A percentile compares a stretch with the other conserved stretches of the same genome.
phyloP scores from a whole-genome alignment of 2,797 vertebrate species.

The Harpagifer antarcticus region DNA sequence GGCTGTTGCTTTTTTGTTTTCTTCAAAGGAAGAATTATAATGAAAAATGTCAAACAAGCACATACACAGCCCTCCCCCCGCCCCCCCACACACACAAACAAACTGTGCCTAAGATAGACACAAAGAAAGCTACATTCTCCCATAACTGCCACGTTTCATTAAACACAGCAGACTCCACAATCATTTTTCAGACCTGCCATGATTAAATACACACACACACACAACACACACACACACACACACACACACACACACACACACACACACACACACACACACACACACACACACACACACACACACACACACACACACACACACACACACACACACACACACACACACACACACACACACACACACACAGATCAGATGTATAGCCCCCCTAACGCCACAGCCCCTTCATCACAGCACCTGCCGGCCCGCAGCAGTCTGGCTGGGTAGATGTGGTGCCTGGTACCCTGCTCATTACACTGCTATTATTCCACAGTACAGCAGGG shows the following conservation, averaged over 20 bases:
- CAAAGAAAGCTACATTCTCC: conserved; percentile 28
- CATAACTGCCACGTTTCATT: conserved; percentile 65
- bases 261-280: too few species aligned
- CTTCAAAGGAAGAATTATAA: conserved; percentile 7
- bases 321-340: too few species aligned
- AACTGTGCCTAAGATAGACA: conserved; percentile 43
- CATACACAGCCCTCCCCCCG: background rate
- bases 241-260: too few species aligned
- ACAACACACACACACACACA: too few species aligned
- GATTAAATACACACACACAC: conserved; percentile 53
- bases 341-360: too few species aligned
- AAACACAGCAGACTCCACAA: conserved; percentile 63
- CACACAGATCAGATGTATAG: conserved; percentile 72
- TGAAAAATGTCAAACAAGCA: conserved; percentile 18
- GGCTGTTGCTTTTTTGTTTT: conserved; percentile 20
- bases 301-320: too few species aligned
- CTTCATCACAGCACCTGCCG: conserved; percentile 67
- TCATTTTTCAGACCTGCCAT: conserved; percentile 75
- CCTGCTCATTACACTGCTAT: conserved; percentile 64
- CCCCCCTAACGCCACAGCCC: conserved; percentile 54
- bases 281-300: background rate
- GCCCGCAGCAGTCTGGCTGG: conserved; percentile 34
- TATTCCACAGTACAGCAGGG: conserved; percentile 64
- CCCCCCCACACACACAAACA: conserved; percentile 11
- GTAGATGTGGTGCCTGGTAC: conserved; percentile 84